Conservation (phyloP, 2,113 vertebrate genomes). For the Hirundichthys speculiger region DNA sequence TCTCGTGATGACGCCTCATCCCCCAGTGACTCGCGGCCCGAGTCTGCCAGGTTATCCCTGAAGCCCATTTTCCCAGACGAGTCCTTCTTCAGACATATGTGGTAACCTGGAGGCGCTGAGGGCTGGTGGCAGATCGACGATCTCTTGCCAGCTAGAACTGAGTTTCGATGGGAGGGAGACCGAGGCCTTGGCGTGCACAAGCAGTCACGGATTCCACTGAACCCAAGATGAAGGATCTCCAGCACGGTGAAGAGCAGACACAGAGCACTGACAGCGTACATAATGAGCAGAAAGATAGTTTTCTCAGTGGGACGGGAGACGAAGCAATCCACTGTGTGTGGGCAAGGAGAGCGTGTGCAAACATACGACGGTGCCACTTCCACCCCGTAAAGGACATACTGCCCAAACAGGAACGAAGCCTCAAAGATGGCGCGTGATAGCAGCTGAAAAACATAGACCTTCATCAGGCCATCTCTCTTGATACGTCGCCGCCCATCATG, state of each 20-base stretch:
- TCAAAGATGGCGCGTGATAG: slow-evolving; percentile 85
- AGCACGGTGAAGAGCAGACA: slow-evolving; percentile 88
- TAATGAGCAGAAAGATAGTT: slow-evolving; percentile 90
- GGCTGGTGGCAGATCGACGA: slow-evolving; percentile 77
- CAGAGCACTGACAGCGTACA: slow-evolving; percentile 88
- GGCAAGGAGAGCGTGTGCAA: slow-evolving; percentile 88
- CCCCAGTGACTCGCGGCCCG: slow-evolving; percentile 72
- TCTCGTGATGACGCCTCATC: slow-evolving; percentile 77
- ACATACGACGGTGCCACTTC: slow-evolving; percentile 85
- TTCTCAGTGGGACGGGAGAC: slow-evolving; percentile 92
- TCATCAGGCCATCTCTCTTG: slow-evolving; percentile 90
- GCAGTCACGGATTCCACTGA: slow-evolving; percentile 86
- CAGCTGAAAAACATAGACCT: slow-evolving; percentile 88
- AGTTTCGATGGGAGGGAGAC: slow-evolving; percentile 39
- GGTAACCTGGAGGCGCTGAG: slow-evolving; percentile 87
- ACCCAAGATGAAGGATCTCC: slow-evolving; percentile 88
- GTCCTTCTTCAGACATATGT: slow-evolving; percentile 85
- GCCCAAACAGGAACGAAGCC: slow-evolving; percentile 86
- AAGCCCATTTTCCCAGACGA: slow-evolving; percentile 74
- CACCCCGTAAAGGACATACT: slow-evolving; percentile 89
- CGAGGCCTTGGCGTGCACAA: slow-evolving; percentile 62
- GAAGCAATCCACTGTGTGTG: slow-evolving; percentile 90
- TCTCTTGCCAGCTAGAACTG: slow-evolving; percentile 75
- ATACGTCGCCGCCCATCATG: slow-evolving; percentile 88
- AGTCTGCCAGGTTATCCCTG: slow-evolving; percentile 78